These are phyloP conservation scores for Clitarchus hookeri DNA, from an alignment of 2,888 invertebrate genomes.

Conservation along the genomic window DNA sequence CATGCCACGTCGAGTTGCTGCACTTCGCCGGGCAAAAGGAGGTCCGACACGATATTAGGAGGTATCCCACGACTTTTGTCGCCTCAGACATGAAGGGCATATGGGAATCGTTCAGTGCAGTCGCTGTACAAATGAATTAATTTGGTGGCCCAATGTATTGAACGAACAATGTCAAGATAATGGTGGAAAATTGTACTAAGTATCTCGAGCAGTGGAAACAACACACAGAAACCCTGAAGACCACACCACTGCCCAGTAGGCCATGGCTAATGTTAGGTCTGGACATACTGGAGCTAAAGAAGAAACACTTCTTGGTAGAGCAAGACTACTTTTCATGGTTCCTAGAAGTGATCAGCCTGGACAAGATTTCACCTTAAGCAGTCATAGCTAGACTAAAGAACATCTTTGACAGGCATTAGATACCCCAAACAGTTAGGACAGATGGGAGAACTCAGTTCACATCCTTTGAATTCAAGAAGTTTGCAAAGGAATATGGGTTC, in stretches of 20 bases:
- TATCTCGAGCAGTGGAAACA: neutral
- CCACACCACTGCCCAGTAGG: neutral
- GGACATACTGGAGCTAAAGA: neutral
- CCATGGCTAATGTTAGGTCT: neutral
- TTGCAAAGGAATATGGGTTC: neutral
- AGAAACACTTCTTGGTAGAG: neutral
- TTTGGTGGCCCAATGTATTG: neutral
- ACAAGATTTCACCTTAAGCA: neutral
- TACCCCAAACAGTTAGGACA: neutral
- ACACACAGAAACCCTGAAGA: neutral
- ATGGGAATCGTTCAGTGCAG: neutral
- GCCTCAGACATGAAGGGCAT: neutral
- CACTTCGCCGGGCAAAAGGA: too few species aligned
- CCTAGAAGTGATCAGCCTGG: too few species aligned
- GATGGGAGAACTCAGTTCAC: neutral
- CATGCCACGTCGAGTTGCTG: too few species aligned
- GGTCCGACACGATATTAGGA: too few species aligned
- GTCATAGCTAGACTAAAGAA: neutral
- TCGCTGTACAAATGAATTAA: neutral
- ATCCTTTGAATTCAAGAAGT: neutral
- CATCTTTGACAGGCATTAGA: neutral
- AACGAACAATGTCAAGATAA: neutral
- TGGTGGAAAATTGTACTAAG: neutral
- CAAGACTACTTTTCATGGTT: neutral
- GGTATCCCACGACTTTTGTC: too few species aligned